Evolutionary conservation across 1,140 invertebrate species (phyloP).

Genomic region (Drosophila bocqueti): DNA sequence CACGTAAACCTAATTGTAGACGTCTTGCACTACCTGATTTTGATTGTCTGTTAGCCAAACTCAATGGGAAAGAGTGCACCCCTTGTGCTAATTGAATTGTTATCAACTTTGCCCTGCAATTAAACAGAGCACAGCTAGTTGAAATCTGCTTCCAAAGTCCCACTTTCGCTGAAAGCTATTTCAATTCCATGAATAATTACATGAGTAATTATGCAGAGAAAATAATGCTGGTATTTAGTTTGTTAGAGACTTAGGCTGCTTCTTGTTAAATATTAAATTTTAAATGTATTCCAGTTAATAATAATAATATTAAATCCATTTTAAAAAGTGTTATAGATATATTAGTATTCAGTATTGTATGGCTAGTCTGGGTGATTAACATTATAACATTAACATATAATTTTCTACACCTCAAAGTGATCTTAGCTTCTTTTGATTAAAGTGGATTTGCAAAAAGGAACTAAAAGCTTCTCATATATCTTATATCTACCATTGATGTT

Average conservation of each 20-base stretch:
- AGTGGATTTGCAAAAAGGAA: too few species aligned
- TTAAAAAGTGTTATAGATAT: background rate
- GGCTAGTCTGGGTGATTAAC: too few species aligned
- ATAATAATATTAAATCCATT: background rate
- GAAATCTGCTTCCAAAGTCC: background rate
- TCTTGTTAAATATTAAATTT: background rate
- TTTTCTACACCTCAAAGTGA: background rate
- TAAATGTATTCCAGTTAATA: background rate
- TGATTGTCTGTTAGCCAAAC: conserved; percentile 62
- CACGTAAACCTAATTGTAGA: conserved; percentile 69
- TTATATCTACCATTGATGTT: background rate
- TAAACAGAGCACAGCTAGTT: conserved; percentile 7
- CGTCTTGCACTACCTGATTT: conserved; percentile 70
- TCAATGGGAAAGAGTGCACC: conserved; percentile 40
- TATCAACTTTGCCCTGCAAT: conserved; percentile 57
- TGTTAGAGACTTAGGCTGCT: background rate
- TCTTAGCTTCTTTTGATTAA: too few species aligned
- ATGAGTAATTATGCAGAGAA: background rate
- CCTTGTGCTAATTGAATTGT: conserved; percentile 65
- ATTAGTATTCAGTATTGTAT: background rate
- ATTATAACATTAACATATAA: too few species aligned
- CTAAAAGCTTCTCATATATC: background rate
- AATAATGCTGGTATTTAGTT: background rate
- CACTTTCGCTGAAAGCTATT: background rate
- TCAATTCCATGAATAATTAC: conserved; percentile 18